A percentile compares a stretch with the other conserved stretches of the same genome.
Conservation (phyloP, 2,797 vertebrate genomes). For the Heterohyrax brucei region DNA sequence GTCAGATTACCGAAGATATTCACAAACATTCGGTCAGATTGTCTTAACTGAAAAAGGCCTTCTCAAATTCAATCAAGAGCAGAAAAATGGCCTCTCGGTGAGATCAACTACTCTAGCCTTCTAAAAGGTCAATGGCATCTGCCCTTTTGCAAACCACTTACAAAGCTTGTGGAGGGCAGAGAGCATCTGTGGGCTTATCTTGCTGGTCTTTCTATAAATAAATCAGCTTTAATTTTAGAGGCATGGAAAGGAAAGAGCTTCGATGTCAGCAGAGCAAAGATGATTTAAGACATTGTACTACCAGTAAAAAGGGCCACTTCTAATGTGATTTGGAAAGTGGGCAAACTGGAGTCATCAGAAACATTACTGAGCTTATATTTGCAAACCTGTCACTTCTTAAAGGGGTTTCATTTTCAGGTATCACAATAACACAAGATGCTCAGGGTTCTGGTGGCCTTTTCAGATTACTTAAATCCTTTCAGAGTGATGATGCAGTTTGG, state of each 20-base stretch:
- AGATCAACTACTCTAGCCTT: slow-evolving; percentile 61
- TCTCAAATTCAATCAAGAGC: slow-evolving; percentile 71
- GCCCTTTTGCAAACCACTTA: slow-evolving; percentile 70
- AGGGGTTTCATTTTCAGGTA: neutral
- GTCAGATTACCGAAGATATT: neutral
- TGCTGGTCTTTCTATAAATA: slow-evolving; percentile 72
- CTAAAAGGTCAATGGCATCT: slow-evolving; percentile 27
- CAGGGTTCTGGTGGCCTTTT: neutral
- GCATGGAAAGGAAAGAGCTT: slow-evolving; percentile 27
- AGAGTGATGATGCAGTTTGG: neutral
- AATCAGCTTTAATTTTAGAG: slow-evolving; percentile 64
- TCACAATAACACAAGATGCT: neutral
- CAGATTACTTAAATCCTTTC: slow-evolving; percentile 4
- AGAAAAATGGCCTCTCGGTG: slow-evolving; percentile 63
- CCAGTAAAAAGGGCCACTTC: slow-evolving; percentile 28
- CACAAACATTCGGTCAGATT: neutral
- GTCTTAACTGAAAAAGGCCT: slow-evolving; percentile 61
- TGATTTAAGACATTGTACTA: slow-evolving; percentile 38
- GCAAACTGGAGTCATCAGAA: neutral
- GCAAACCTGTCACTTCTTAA: neutral
- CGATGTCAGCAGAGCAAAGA: slow-evolving; percentile 63
- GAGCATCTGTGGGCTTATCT: slow-evolving; percentile 36
- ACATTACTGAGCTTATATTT: slow-evolving; percentile 19
- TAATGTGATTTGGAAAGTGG: slow-evolving; percentile 44
- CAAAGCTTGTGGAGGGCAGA: neutral